Evolutionary conservation across 2,888 invertebrate genomes (phyloP), one percentile per base, ranked within the genome.

Genomic region (Lapara coniferarum): DNA sequence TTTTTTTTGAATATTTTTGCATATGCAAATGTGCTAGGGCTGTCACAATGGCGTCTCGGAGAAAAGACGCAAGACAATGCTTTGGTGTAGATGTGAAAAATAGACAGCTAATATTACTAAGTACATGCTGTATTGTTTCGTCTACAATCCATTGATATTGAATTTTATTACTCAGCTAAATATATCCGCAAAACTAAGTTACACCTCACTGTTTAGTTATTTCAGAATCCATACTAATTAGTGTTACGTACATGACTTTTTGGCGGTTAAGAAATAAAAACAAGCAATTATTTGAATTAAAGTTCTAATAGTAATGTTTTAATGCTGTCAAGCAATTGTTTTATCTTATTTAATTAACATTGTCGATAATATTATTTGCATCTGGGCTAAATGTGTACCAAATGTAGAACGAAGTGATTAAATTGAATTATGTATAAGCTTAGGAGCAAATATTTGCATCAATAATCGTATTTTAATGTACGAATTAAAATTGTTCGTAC

Each of bases 361-460:
- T 19, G 49, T 19, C 19, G 46, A 49, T 46, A 49, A 16, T 63
- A 46, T 16, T 13, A 63, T 19, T 63, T 46, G 19, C 19, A 49
- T 63, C 19, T 12, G 63, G 49, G 13, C 63, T 49, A 49, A 63
- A 63, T 44, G n/a, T 4, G 10, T 46, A 63, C 49, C 13, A 19
- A 63, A 63, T 63, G 49, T 63, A 49, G 63, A 63, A 19, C 63
- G 49, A 46, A 49, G 46, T 7, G 49, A 63, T 63, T 63, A 63
- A 19, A 63, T 6, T 49, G 19, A 63, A 63, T 46, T 63, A 63
- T 63, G 59, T 63, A 46, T 6, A 63, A 49, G 16, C 12, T 19
- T 46, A 49, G 13, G 19, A 46, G 12, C 49, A 49, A 49, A 19
- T 63, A 63, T 63, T 63, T 49, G 19, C 63, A 46, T 19, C 49